Evolutionary conservation across 2,113 vertebrate genomes (phyloP).

Genomic region (Cololabis saira): DNA sequence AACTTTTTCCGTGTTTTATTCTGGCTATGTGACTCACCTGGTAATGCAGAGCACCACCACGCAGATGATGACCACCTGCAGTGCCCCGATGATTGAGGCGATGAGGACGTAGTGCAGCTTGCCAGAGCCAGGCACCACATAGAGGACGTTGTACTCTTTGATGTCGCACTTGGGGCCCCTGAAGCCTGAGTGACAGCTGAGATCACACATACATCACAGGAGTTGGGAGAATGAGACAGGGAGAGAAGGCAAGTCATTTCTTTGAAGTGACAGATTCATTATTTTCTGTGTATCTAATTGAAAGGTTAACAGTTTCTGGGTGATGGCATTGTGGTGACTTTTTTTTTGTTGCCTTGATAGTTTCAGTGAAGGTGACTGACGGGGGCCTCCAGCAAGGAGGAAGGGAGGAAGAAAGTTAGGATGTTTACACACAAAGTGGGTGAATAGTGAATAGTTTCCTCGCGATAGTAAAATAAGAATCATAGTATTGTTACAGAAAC

Average conservation of each 20-base stretch:
- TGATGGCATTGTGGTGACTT: conserved; percentile 13
- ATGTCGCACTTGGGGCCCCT: conserved; percentile 97
- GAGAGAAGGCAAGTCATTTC: conserved; percentile 15
- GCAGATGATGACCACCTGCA: conserved; percentile 99
- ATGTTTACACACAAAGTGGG: not conserved
- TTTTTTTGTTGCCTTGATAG: conserved; percentile 19
- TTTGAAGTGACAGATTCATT: conserved; percentile 41
- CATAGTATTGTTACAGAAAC: too few species aligned
- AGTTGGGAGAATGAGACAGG: conserved; percentile 4
- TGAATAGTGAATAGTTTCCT: conserved; percentile 10
- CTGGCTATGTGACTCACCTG: conserved; percentile 84
- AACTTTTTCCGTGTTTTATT: not conserved
- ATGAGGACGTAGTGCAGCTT: conserved; percentile 98
- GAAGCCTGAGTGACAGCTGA: conserved; percentile 96
- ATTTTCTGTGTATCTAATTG: conserved; percentile 46
- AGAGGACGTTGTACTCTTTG: conserved; percentile 98
- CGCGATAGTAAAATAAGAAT: too few species aligned
- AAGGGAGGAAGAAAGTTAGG: not conserved
- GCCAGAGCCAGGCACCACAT: conserved; percentile 96
- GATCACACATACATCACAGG: conserved; percentile 38
- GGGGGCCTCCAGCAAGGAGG: not conserved
- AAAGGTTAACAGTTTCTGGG: conserved; percentile 23
- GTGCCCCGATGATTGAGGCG: conserved; percentile 96
- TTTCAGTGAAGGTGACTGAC: conserved; percentile 41
- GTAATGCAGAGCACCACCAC: conserved; percentile 99